Evolutionary conservation across 35 echinoderm and acorn worm genomes (phyloP), one percentile per base, ranked within the genome.

Genomic region (Eucidaris tribuloides): DNA sequence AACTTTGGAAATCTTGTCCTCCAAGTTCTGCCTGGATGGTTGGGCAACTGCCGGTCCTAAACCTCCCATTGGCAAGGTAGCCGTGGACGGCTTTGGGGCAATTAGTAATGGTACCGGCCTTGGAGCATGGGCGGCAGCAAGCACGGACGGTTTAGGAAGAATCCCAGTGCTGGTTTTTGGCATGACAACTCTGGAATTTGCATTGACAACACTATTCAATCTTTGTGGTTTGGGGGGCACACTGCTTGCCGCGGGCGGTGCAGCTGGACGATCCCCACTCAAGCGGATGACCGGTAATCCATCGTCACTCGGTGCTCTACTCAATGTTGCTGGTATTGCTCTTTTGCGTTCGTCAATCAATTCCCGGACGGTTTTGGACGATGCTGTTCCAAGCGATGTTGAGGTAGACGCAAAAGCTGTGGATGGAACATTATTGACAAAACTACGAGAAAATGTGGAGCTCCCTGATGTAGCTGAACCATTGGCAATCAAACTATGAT

Each of bases 301-400:
- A 44, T n/a, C n/a, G n/a, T 74, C 41, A 74, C 68, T 74, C 18
- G 68, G 68, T 44, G 68, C 68, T 36, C 68, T 74, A 44, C 68
- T 74, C 0, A 74, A 40, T 17, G 68, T 74, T 74, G 68, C 68
- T 43, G 68, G 68, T 35, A 74, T 74, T 44, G n/a, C 35, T 74
- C 68, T 74, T 36, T 44, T 44, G 35, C 68, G 38, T 33, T 64
- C 61, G 37, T 34, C n/a, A 64, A 11, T 32, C 37, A 64, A 34
- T 64, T 28, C 37, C 61, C 61, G 19, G 11, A 14, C 29, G 13
- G 7, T 32, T 34, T 34, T 31, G 2, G 28, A 7, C 5, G 61
- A 64, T 32, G 30, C 61, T 31, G 3, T n/a, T 32, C 0, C 22
- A 32, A 32, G 7, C 0, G 56, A 6, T 24, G 11, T 28, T 59